A percentile compares a stretch with the other conserved stretches of the same genome.
phyloP scores from a whole-genome alignment of 2,113 vertebrate species.

The Notothenia coriiceps region DNA sequence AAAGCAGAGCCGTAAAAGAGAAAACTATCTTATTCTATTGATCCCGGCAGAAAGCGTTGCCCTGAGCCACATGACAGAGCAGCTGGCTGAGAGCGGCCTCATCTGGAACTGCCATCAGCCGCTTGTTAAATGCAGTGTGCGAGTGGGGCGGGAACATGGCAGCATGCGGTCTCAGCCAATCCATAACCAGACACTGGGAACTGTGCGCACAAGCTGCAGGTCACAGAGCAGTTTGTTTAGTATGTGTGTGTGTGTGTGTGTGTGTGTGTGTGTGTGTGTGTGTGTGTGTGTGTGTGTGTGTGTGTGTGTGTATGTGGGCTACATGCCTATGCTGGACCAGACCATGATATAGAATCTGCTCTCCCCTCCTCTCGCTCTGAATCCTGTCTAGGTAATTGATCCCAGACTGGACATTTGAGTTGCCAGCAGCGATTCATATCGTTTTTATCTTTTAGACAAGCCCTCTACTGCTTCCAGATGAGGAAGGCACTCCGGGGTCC shows the following conservation, averaged over 20 bases:
- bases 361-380: conserved; percentile 45
- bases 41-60: conserved; percentile 35
- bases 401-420: conserved; percentile 84
- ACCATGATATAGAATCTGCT: conserved; percentile 53
- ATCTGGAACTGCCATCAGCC: conserved; percentile 75
- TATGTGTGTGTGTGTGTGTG: conserved; percentile 44
- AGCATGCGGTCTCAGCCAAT: conserved; percentile 61
- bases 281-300: conserved; percentile 47
- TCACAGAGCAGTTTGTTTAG: conserved; percentile 58
- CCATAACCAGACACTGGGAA: conserved; percentile 61
- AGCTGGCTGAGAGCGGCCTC: conserved; percentile 67
- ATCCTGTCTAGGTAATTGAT: conserved; percentile 85
- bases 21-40: conserved; percentile 43
- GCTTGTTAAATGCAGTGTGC: conserved; percentile 67
- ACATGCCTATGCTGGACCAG: conserved; percentile 43
- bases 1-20: conserved; percentile 14
- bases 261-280: conserved; percentile 24
- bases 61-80: conserved; percentile 59
- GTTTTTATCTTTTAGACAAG: conserved; percentile 86
- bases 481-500: conserved; percentile 74
- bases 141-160: conserved; percentile 50
- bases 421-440: conserved; percentile 85
- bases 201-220: conserved; percentile 47
- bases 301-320: conserved; percentile 44
- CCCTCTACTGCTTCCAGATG: conserved; percentile 85